Evolutionary conservation across 1,140 invertebrate species (phyloP).

Genomic region (Drepana arcuata): DNA sequence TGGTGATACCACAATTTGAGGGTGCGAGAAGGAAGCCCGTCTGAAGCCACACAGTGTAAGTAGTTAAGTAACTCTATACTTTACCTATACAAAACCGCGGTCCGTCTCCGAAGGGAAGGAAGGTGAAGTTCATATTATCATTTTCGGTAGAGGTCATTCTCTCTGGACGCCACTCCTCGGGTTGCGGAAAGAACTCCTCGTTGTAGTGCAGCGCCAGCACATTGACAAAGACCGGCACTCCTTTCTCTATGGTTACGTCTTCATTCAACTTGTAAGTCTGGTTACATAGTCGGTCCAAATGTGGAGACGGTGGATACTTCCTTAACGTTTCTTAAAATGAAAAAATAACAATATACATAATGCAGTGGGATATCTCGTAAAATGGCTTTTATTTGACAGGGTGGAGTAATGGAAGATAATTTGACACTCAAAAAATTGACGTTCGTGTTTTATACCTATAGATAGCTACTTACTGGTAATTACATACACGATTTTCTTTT

Average conservation of each 20-base stretch:
- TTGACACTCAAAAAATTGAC: too few species aligned
- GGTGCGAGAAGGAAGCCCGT: too few species aligned
- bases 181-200: slow-evolving; percentile 77
- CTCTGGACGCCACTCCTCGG: slow-evolving; percentile 77
- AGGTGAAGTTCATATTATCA: slow-evolving; percentile 67
- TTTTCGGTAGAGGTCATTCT: slow-evolving; percentile 72
- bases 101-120: slow-evolving; percentile 85
- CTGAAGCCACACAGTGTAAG: too few species aligned
- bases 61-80: too few species aligned
- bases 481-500: too few species aligned
- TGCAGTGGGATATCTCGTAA: too few species aligned
- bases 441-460: too few species aligned
- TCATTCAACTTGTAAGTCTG: slow-evolving; percentile 67
- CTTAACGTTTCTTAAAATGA: slow-evolving; percentile 74
- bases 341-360: slow-evolving; percentile 5
- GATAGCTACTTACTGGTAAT: too few species aligned
- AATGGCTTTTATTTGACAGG: too few species aligned
- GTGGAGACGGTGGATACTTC: slow-evolving; percentile 71
- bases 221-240: slow-evolving; percentile 37
- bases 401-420: too few species aligned
- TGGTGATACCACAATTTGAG: too few species aligned
- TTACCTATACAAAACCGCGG: slow-evolving; percentile 83
- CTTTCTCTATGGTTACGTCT: slow-evolving; percentile 44
- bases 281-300: slow-evolving; percentile 69
- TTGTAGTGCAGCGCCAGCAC: slow-evolving; percentile 63